Conservation (phyloP, 2,797 vertebrate genomes). For the Acestrorhynchus altus region DNA sequence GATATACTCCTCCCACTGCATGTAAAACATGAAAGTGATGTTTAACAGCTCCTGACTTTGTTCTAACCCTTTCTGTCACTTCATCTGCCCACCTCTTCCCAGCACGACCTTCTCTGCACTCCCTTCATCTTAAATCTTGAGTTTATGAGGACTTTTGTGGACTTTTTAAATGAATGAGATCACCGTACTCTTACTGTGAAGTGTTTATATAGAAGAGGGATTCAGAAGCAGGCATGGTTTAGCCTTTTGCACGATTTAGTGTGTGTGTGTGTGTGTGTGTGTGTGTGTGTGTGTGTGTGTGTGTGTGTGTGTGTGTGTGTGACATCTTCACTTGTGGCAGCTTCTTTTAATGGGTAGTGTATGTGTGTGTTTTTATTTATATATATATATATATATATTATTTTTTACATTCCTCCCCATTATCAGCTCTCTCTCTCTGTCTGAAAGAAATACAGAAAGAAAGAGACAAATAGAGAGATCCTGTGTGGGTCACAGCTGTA, state of each 20-base stretch:
- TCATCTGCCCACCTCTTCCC: slow-evolving; percentile 42
- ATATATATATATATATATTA: slow-evolving; percentile 66
- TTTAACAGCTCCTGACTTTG: slow-evolving; percentile 20
- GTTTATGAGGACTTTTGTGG: slow-evolving; percentile 33
- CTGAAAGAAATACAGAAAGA: neutral
- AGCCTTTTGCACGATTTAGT: slow-evolving; percentile 24
- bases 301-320: too few species aligned
- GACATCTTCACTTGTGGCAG: neutral
- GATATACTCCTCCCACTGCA: slow-evolving; percentile 21
- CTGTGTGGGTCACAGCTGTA: slow-evolving; percentile 43
- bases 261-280: neutral
- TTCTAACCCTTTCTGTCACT: slow-evolving; percentile 10
- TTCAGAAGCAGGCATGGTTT: neutral
- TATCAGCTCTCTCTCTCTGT: slow-evolving; percentile 5
- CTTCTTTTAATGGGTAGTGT: neutral
- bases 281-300: too few species aligned
- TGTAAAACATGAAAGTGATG: slow-evolving; percentile 21
- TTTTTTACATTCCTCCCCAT: neutral
- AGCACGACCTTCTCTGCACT: slow-evolving; percentile 42
- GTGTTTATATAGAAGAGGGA: slow-evolving; percentile 7
- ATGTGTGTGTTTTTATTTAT: too few species aligned
- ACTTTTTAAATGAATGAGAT: slow-evolving; percentile 42
- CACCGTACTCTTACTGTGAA: slow-evolving; percentile 3
- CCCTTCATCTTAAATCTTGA: slow-evolving; percentile 15
- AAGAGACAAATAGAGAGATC: neutral